Conservation (phyloP, 2,888 invertebrate genomes). For the Mesorhabditis belari region DNA sequence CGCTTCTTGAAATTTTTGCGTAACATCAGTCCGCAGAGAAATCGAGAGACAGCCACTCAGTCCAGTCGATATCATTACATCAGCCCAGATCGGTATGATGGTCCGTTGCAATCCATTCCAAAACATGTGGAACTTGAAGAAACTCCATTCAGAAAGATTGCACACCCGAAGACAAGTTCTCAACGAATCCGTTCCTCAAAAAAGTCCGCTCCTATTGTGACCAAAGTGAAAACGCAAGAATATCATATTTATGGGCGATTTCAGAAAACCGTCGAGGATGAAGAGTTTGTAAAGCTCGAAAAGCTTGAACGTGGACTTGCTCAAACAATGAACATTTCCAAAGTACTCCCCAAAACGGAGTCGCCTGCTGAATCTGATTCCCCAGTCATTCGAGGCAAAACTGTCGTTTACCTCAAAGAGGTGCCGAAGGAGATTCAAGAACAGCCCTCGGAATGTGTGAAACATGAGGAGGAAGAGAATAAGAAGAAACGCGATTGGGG, state of each 20-base stretch:
- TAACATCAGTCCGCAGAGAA: not conserved
- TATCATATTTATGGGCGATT: not conserved
- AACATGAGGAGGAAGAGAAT: not conserved
- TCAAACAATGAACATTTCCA: not conserved
- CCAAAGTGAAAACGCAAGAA: too few species aligned
- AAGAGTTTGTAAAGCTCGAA: slow-evolving; percentile 5
- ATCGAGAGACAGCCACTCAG: not conserved
- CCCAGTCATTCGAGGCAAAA: too few species aligned
- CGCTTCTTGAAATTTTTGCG: not conserved
- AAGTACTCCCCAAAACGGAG: slow-evolving; percentile 3
- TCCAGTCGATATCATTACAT: not conserved
- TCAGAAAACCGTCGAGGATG: slow-evolving; percentile 6
- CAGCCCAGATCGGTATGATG: not conserved
- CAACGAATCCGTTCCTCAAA: too few species aligned
- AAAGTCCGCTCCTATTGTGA: too few species aligned
- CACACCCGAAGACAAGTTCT: not conserved
- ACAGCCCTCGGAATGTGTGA: too few species aligned
- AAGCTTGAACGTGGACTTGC: not conserved
- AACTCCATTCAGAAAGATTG: not conserved
- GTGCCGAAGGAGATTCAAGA: not conserved
- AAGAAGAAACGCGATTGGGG: slow-evolving; percentile 1
- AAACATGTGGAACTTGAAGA: not conserved
- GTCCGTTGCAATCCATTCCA: not conserved
- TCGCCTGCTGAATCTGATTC: too few species aligned
- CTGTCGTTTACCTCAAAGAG: slow-evolving; percentile 7